Percentiles rank a stretch among this genome's conserved stretches.
phyloP scores from a whole-genome alignment of 2,113 vertebrate genomes.

The Triplophysa tibetana region DNA sequence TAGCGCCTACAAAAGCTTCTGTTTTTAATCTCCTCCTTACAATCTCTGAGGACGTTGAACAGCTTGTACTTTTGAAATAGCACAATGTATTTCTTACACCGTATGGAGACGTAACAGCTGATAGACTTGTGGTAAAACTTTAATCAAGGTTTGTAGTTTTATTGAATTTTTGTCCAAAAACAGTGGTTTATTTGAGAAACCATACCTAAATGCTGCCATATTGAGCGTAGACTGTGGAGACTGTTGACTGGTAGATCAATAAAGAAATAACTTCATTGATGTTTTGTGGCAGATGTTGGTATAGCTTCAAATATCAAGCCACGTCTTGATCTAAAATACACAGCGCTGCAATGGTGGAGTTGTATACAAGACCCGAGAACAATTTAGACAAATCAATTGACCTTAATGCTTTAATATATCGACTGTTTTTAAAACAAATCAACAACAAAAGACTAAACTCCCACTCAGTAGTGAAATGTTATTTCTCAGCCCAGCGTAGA shows the following conservation, averaged over 20 bases:
- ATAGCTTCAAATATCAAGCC: constrained; percentile 8
- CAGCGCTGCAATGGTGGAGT: not conserved
- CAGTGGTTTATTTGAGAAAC: constrained; percentile 1
- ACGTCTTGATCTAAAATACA: not conserved
- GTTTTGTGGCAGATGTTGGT: not conserved
- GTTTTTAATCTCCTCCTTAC: not conserved
- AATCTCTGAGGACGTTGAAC: not conserved
- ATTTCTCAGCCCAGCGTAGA: not conserved
- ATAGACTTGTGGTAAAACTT: not conserved
- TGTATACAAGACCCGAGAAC: not conserved
- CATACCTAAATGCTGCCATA: constrained; percentile 2
- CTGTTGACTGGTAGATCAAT: constrained; percentile 12
- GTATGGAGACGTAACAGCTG: too few species aligned
- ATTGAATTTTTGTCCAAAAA: constrained; percentile 7
- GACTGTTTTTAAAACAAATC: not conserved
- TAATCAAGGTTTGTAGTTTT: not conserved
- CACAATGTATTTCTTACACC: not conserved
- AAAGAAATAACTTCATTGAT: constrained; percentile 19
- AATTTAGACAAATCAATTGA: too few species aligned
- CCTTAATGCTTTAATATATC: too few species aligned
- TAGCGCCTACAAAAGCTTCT: not conserved
- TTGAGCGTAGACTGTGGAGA: not conserved
- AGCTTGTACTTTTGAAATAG: not conserved
- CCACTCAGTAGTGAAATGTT: too few species aligned
- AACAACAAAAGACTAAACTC: not conserved